Evolutionary conservation across 2,888 invertebrate genomes (phyloP).

Genomic region (Parascotia fuliginaria): DNA sequence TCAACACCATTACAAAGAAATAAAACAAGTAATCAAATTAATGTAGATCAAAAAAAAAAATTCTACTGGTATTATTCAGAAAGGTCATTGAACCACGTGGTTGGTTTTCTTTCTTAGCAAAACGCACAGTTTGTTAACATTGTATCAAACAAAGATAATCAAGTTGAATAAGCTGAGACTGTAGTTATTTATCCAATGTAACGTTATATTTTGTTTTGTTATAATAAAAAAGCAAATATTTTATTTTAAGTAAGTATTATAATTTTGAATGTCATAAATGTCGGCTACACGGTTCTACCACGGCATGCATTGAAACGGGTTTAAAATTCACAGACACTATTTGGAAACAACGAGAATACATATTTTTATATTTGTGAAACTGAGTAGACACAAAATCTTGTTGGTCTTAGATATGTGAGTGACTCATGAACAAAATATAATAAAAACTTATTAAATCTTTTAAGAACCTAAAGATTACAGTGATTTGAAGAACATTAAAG

Average conservation of each 20-base stretch:
- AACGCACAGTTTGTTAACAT: neutral
- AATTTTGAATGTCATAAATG: neutral
- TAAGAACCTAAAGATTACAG: neutral
- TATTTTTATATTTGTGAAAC: neutral
- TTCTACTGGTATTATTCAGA: neutral
- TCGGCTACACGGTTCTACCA: neutral
- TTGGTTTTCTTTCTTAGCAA: neutral
- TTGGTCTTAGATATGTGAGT: neutral
- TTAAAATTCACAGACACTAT: neutral
- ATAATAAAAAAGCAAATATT: too few relatives aligned
- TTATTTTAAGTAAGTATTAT: too few relatives aligned
- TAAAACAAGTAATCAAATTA: neutral
- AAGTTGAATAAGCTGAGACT: neutral
- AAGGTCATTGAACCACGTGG: neutral
- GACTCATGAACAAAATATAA: neutral
- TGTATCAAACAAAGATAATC: neutral
- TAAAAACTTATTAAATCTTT: neutral
- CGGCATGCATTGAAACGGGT: neutral
- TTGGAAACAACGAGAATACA: too few relatives aligned
- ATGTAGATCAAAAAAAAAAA: neutral
- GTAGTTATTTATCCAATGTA: neutral
- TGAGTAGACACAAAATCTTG: neutral
- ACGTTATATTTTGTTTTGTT: neutral
- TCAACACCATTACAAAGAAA: neutral
- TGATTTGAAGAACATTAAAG: too few relatives aligned